Percentiles rank a stretch among this genome's conserved stretches.
Conservation (phyloP, 30 jellyfish, hydroid and myxozoan genomes). For the Aurelia sp. region DNA sequence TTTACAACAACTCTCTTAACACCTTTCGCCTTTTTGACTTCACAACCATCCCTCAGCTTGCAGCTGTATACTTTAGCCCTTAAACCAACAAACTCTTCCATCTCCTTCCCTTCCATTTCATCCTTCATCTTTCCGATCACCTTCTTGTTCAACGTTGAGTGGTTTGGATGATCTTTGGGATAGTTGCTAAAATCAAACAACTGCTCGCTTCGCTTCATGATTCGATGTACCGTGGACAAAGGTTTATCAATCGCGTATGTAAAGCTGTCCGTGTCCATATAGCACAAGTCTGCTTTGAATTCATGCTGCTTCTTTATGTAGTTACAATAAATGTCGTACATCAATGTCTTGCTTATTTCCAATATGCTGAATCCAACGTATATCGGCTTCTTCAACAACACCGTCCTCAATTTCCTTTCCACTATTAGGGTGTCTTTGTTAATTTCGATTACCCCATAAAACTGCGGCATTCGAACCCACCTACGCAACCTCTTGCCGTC, state of each 20-base stretch:
- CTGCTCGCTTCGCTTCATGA: too few relatives aligned
- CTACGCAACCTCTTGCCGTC: neutral
- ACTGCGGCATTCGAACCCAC: neutral
- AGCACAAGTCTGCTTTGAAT: too few relatives aligned
- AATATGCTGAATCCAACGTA: slow-evolving; percentile 15
- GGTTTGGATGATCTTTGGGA: neutral
- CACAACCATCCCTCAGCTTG: neutral
- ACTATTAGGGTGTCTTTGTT: slow-evolving; percentile 12
- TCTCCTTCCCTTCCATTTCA: slow-evolving; percentile 1
- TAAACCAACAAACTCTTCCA: slow-evolving; percentile 18
- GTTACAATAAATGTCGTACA: slow-evolving; percentile 44
- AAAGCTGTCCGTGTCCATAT: too few relatives aligned
- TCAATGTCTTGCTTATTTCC: slow-evolving; percentile 29
- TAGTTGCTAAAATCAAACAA: neutral
- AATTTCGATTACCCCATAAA: neutral
- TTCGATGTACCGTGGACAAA: too few relatives aligned
- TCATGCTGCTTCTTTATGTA: neutral
- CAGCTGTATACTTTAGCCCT: slow-evolving; percentile 18
- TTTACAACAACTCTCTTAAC: neutral
- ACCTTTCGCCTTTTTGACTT: slow-evolving; percentile 14
- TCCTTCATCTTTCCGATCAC: slow-evolving; percentile 29
- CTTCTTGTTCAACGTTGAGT: slow-evolving; percentile 7
- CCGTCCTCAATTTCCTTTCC: neutral
- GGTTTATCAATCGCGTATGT: too few relatives aligned
- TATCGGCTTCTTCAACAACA: slow-evolving; percentile 13